These are phyloP conservation scores for Rhyacophila evoluta DNA, from an alignment of 2,888 invertebrate genomes.

Conservation along the genomic window DNA sequence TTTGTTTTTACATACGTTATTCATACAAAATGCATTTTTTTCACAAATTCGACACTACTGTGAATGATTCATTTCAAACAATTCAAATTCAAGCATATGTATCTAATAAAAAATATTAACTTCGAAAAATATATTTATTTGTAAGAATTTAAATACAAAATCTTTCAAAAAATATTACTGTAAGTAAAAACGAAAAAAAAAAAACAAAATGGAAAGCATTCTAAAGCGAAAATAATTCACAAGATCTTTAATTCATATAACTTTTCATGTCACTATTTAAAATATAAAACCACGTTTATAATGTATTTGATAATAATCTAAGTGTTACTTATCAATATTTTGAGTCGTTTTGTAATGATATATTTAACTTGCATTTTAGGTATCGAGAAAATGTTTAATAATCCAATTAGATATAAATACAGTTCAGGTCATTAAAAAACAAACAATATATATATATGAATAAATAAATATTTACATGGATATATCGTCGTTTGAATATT, in stretches of 20 bases:
- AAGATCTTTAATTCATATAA: neutral
- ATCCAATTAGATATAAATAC: no score
- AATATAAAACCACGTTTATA: no score
- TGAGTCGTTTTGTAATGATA: no score
- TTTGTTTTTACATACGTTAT: slow-evolving; percentile 23
- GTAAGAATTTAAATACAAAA: slow-evolving; percentile 9
- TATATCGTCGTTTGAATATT: no score
- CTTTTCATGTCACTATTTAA: neutral
- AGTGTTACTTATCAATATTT: no score
- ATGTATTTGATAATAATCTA: no score
- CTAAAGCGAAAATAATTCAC: neutral
- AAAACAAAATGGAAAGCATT: neutral
- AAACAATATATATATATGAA: no score
- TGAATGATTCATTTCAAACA: neutral
- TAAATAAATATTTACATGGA: no score
- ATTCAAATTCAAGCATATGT: neutral
- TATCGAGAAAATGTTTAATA: no score
- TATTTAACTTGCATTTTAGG: no score
- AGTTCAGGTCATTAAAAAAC: no score
- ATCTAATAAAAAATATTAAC: neutral
- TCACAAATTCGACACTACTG: neutral
- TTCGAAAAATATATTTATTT: neutral
- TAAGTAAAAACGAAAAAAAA: neutral
- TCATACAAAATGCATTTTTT: neutral
- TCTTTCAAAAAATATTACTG: neutral